These are phyloP conservation scores for Crematogaster levior DNA, from an alignment of 2,888 invertebrate genomes.

Conservation along the genomic window DNA sequence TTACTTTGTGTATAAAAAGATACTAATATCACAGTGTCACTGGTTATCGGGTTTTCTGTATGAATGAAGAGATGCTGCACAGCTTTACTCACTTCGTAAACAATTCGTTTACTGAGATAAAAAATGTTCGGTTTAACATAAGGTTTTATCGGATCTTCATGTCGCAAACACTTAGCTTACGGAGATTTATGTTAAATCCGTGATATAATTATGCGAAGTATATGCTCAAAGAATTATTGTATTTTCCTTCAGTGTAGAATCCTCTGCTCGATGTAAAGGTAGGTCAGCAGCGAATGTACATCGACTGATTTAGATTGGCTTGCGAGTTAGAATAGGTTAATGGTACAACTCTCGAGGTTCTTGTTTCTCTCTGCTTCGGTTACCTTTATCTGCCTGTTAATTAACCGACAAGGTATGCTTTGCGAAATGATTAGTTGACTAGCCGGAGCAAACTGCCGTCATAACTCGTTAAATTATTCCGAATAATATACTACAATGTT, in stretches of 20 bases:
- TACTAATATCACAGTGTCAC: slow-evolving; percentile 12
- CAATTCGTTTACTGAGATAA: neutral
- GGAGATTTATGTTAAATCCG: slow-evolving; percentile 23
- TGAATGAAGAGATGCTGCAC: neutral
- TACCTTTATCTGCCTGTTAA: slow-evolving; percentile 48
- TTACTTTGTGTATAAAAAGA: slow-evolving; percentile 31
- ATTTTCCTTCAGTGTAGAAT: neutral
- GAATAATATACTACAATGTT: neutral
- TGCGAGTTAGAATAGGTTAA: slow-evolving; percentile 52
- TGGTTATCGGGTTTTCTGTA: slow-evolving; percentile 9
- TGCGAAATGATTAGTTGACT: slow-evolving; percentile 33
- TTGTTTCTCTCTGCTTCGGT: slow-evolving; percentile 19
- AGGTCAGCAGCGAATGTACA: slow-evolving; percentile 1
- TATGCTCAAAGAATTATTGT: slow-evolving; percentile 8
- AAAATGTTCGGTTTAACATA: slow-evolving; percentile 22
- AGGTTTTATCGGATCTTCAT: slow-evolving; percentile 2
- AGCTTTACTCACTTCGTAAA: neutral
- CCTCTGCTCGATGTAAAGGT: slow-evolving; percentile 16
- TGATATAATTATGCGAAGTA: slow-evolving; percentile 21
- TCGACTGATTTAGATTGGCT: slow-evolving; percentile 49
- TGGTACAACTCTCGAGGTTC: slow-evolving; percentile 35
- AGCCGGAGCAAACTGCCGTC: neutral
- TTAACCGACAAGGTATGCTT: slow-evolving; percentile 49
- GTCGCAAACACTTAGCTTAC: neutral
- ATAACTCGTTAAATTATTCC: slow-evolving; percentile 32